Evolutionary conservation across 2,113 vertebrate species (phyloP).

Genomic region (Thalassarche chlororhynchos): DNA sequence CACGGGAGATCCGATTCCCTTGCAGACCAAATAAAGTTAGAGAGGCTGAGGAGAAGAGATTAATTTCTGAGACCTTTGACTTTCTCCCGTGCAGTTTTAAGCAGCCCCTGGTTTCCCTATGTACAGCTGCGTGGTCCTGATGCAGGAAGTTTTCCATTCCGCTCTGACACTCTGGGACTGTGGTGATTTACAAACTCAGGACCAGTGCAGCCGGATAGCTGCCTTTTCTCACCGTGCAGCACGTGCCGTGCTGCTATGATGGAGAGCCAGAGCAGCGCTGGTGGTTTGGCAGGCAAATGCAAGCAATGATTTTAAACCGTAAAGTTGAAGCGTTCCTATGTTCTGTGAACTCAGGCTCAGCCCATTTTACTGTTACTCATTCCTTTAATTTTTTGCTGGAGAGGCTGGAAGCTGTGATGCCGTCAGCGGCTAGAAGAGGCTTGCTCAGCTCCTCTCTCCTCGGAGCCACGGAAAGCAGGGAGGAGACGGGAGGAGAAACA

Average conservation of each 20-base stretch:
- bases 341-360: neutral
- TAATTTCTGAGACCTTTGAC: neutral
- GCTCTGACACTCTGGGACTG: accelerated
- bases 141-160: accelerated
- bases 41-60: neutral
- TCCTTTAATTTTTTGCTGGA: neutral
- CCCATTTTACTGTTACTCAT: neutral
- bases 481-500: neutral
- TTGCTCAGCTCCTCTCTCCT: neutral
- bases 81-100: neutral
- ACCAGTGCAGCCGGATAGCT: accelerated
- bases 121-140: accelerated
- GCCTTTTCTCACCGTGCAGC: neutral
- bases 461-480: neutral
- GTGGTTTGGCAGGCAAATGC: neutral
- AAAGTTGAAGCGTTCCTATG: neutral
- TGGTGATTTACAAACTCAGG: accelerated
- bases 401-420: neutral
- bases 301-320: accelerated
- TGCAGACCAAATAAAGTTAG: neutral
- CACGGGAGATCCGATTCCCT: neutral
- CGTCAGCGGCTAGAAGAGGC: neutral
- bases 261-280: neutral
- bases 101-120: neutral
- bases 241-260: accelerated